These are phyloP conservation scores for Metopolophium dirhodum DNA, from an alignment of 1,140 invertebrate species.

Conservation along the genomic window DNA sequence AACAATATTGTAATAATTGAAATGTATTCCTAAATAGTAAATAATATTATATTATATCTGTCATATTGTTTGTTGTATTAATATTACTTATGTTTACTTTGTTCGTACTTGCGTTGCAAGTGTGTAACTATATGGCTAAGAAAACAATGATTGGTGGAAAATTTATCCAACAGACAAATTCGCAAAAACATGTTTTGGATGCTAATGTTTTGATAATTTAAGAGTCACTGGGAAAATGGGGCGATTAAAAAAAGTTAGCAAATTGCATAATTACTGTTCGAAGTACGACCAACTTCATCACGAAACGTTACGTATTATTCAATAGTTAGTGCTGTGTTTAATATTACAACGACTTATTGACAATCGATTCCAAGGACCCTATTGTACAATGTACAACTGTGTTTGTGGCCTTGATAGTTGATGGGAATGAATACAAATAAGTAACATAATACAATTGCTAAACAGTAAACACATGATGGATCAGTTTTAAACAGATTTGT, in stretches of 20 bases:
- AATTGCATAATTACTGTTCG: neutral
- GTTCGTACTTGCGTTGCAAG: neutral
- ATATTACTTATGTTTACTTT: no score
- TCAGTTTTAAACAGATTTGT: neutral
- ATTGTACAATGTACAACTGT: neutral
- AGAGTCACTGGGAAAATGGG: neutral
- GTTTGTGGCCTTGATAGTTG: neutral
- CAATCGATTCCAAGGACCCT: neutral
- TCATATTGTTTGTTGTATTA: neutral
- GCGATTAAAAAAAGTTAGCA: neutral
- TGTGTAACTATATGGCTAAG: no score
- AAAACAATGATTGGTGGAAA: neutral
- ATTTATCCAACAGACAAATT: neutral
- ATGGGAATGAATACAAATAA: neutral
- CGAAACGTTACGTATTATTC: neutral
- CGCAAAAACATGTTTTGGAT: neutral
- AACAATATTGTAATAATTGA: no score
- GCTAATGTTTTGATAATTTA: neutral
- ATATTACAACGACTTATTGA: neutral
- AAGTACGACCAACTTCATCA: neutral
- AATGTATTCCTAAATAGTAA: no score
- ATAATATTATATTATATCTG: neutral
- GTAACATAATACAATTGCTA: neutral
- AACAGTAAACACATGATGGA: neutral
- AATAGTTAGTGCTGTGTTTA: neutral